Base-by-base conservation (phyloP, 2,113 vertebrate species). In the Boleophthalmus pectinirostris region DNA sequence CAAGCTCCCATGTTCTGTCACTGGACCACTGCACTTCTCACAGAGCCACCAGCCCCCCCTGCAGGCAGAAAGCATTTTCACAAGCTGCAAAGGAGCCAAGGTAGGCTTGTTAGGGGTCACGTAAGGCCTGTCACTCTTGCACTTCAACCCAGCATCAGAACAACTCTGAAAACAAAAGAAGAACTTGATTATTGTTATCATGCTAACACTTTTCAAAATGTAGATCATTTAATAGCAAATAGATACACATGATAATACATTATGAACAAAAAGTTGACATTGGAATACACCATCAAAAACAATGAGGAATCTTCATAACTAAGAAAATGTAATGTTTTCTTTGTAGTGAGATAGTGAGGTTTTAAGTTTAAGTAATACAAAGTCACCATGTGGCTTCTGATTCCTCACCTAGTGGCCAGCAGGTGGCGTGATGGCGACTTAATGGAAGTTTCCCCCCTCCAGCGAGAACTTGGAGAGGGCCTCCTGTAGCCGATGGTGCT, bases 381-480 rank as follows among this genome's bases (percentile, higher is more conserved):
- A 5, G 38, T 64, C n/a, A 20, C 15, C 47, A 23, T 45, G 14
- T 66, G 14, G n/a, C 11, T 10, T 66, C 12, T 23, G 56, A 15
- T 45, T 29, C 43, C 74, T 87, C 74, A 93, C 92, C 92, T 80
- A 49, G 67, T 82, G 78, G 69, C 85, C 89, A 90, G 89, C 85
- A 90, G 84, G 81, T 73, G 82, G 80, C 51, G 63, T 67, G 71
- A 51, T 75, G 81, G 56, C 14, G 69, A 80, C 74, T 92, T 78
- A 93, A 74, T 92, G 81, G 79, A 90, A 93, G 85, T 84, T 83
- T 1, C 77, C 83, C 61, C 86, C 78, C 63, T 87, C 85, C 77
- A 93, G 83, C 10, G 90, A 90, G 67, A 91, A 92, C 76, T 92
- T 86, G 24, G 90, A 92, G 38, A 94, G 90, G 47, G 80, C 82